Conservation (phyloP, 2,888 invertebrate genomes). For the Prosapia bicincta region DNA sequence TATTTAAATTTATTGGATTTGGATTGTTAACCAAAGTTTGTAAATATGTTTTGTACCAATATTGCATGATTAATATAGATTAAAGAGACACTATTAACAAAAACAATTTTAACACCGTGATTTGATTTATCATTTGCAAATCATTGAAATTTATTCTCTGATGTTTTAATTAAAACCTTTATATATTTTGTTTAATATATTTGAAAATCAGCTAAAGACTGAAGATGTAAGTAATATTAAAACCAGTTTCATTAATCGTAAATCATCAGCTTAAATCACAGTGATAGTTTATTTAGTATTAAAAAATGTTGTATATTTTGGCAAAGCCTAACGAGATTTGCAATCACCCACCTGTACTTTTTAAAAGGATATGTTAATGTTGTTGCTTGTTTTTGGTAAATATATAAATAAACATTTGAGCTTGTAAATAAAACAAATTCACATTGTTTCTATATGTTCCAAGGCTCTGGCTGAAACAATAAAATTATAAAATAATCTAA, state of each 20-base stretch:
- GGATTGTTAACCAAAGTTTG: background rate
- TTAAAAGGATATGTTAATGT: no score
- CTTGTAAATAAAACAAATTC: background rate
- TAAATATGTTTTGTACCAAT: background rate
- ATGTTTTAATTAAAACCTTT: no score
- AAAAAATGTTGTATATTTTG: background rate
- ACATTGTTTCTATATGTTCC: background rate
- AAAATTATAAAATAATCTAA: background rate
- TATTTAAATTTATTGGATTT: background rate
- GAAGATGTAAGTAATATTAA: no score
- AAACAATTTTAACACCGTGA: background rate
- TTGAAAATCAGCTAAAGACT: no score
- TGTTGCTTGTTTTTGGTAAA: no score
- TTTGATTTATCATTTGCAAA: background rate
- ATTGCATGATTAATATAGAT: background rate
- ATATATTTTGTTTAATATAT: no score
- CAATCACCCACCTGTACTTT: no score
- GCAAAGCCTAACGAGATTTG: no score
- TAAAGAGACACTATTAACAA: background rate
- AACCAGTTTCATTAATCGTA: no score
- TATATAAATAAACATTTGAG: background rate
- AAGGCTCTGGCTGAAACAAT: background rate
- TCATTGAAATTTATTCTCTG: no score
- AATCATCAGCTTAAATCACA: background rate
- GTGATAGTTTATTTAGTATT: background rate